Base-by-base conservation (phyloP, 2,113 vertebrate species). In the Myocastor coypus region DNA sequence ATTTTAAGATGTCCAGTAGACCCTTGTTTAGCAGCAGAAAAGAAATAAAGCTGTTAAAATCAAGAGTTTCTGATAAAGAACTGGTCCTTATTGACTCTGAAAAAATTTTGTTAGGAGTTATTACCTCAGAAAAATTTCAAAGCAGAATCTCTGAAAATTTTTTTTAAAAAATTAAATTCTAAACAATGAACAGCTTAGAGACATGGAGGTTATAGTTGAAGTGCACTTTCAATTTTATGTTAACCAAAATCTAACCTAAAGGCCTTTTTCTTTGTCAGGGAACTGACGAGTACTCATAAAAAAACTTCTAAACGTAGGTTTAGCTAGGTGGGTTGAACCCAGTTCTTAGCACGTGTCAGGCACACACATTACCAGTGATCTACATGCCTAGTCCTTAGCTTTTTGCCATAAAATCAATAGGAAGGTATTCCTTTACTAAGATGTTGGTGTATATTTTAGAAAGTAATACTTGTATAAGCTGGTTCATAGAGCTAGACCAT, bases 141-240 rank as follows among this genome's bases (percentile, higher is more conserved):
- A 61, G 68, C 11, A 46, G 1, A 0, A 46, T 75, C 20, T 63
- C 32, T 28, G 64, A 63, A 26, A 5, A 61, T 69, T 16, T n/a
- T 14, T 3, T 86, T 77, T 75, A 22, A 12, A 40, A 40, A 37
- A 34, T 83, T 50, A 90, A 81, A 75, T 30, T 87, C 50, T 81
- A 92, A 68, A 2, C 14, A 46, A 28, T 89, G 9, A 77, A 69
- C 42, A 42, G 13, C 63, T 93, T 80, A 28, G 50, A 83, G 52
- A 86, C 10, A 80, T 5, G 3, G 68, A 80, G 80, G 37, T 93
- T 92, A 92, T 71, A 85, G 32, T 40, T 86, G 40, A 87, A 87
- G 61, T 55, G 71, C 6, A 40, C 10, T 96, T 95, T 92, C 30
- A 66, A 83, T 68, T 89, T 78, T 92, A 71, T 28, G 89, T 89